Evolutionary conservation across 2,888 invertebrate genomes (phyloP).

Genomic region (Argyresthia albistria): DNA sequence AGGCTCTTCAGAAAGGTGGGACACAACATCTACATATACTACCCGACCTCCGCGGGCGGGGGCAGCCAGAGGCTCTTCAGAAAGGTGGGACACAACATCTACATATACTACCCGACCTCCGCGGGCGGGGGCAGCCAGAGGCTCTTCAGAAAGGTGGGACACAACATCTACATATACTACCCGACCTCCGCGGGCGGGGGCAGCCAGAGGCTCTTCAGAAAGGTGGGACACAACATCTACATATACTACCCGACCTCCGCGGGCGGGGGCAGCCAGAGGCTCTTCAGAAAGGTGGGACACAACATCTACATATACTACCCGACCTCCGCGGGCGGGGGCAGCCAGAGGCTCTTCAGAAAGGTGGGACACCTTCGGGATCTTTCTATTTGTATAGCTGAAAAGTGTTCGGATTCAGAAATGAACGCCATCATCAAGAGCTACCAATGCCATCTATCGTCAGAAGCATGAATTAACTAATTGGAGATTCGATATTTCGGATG

Average conservation of each 20-base stretch:
- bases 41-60: conserved; percentile 98
- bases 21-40: conserved; percentile 97
- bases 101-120: conserved; percentile 98
- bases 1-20: conserved; percentile 95
- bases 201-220: conserved; percentile 96
- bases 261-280: conserved; percentile 96
- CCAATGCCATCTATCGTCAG: too few species aligned
- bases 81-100: conserved; percentile 93
- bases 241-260: conserved; percentile 99
- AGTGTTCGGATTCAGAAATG: too few species aligned
- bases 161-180: conserved; percentile 99
- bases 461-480: too few species aligned
- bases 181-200: conserved; percentile 99
- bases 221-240: conserved; percentile 95
- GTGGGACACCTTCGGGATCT: too few species aligned
- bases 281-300: conserved; percentile 94
- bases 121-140: conserved; percentile 98
- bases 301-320: conserved; percentile 99
- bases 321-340: conserved; percentile 97
- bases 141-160: conserved; percentile 93
- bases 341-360: conserved; percentile 97
- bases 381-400: too few species aligned
- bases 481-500: too few species aligned
- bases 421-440: too few species aligned
- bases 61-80: conserved; percentile 98